Evolutionary conservation across 1,140 invertebrate genomes (phyloP).

Genomic region (Drosophila simulans): DNA sequence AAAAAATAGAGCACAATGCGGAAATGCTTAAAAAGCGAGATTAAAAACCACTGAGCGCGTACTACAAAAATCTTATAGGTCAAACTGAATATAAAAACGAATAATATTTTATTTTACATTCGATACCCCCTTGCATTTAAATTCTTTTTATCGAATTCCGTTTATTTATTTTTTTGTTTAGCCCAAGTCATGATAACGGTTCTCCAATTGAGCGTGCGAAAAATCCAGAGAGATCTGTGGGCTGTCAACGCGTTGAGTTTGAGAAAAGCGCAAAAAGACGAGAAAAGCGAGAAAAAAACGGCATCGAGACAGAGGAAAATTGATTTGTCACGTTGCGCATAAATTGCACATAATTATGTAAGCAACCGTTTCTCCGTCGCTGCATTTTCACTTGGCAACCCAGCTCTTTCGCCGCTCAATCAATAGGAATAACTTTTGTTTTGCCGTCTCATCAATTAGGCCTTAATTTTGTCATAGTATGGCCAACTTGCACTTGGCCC

Average conservation of each 20-base stretch:
- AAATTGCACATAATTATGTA: conserved; percentile 78
- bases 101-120: neutral
- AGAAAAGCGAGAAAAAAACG: conserved; percentile 38
- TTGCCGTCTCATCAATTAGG: conserved; percentile 80
- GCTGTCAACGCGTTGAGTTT: conserved; percentile 44
- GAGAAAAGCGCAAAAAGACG: conserved; percentile 31
- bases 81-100: neutral
- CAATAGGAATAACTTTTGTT: conserved; percentile 60
- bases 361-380: conserved; percentile 52
- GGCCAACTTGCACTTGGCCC: conserved; percentile 16
- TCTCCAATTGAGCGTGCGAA: conserved; percentile 68
- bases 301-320: conserved; percentile 62
- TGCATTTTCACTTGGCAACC: conserved; percentile 58
- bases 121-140: neutral
- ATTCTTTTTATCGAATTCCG: neutral
- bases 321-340: conserved; percentile 84
- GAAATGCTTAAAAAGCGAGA: conserved; percentile 8
- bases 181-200: conserved; percentile 46
- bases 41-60: neutral
- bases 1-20: conserved; percentile 13
- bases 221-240: conserved; percentile 26
- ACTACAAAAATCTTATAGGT: neutral
- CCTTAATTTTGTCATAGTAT: conserved; percentile 72
- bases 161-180: conserved; percentile 5
- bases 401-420: conserved; percentile 22